Base-by-base conservation (phyloP, 1,140 invertebrate species). In the Pachypeltis micranthus region DNA sequence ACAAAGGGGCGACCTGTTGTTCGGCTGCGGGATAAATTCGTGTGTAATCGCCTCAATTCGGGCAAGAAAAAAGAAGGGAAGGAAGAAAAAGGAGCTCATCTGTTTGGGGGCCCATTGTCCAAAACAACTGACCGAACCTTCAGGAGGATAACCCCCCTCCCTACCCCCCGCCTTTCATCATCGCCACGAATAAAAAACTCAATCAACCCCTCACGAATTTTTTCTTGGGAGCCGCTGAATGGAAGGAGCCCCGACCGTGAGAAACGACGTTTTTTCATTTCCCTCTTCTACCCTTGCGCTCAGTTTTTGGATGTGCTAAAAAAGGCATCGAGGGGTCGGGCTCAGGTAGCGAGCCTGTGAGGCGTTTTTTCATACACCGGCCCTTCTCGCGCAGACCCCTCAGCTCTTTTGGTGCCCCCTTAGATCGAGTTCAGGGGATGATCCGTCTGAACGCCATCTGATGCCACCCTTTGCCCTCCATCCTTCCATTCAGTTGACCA, bases 271-370 rank as follows among this genome's bases (percentile, higher is more conserved):
- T 59, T 59, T 59, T 59, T 57, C 29, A 29, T 28, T 29, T 56
- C 54, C 25, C 54, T 56, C 31, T 28, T n/a, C 57, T 28, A 28
- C n/a, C 16, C 47, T n/a, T 10, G 31, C n/a, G 24, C 44, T 47
- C n/a, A 16, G 57, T 59, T 59, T 59, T 59, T 59, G 57, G 57
- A 59, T 28, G 57, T 59, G 57, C 57, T 59, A 59, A 59, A 59
- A 59, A 59, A 59, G 25, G 57, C 25, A 26, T 28, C 24, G 57
- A 59, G 57, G 55, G 57, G 57, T 59, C 10, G 12, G n/a, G 14
- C n/a, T 16, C 54, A 23, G n/a, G 26, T 25, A 31, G 57, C 27
- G n/a, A 59, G 16, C 25, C 25, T 10, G n/a, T 29, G 57, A 59
- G 10, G 26, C n/a, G n/a, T n/a, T n/a, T 34, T 59, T 57, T 27